Evolutionary conservation across 2,797 vertebrate species (phyloP).

Genomic region (Phalloptychus januarius): DNA sequence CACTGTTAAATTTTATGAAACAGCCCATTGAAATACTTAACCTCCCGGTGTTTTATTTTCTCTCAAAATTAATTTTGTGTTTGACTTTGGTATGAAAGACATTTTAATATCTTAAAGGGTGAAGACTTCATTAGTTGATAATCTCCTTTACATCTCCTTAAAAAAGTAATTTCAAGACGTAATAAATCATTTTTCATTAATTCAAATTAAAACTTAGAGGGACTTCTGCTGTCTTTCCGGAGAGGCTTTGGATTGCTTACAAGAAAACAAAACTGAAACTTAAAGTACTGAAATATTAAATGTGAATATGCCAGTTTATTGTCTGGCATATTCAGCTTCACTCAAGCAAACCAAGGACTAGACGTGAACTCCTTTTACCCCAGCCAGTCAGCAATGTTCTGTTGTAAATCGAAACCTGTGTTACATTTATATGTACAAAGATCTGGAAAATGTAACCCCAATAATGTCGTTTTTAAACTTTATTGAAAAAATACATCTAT

Average conservation of each 20-base stretch:
- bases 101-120: slow-evolving; percentile 35
- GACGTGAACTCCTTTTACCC: neutral
- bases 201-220: slow-evolving; percentile 2
- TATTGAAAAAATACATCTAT: neutral
- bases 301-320: neutral
- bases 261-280: slow-evolving; percentile 1
- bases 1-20: slow-evolving; percentile 11
- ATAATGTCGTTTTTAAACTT: neutral
- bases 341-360: neutral
- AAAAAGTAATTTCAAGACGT: slow-evolving; percentile 39
- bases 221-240: slow-evolving; percentile 4
- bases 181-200: slow-evolving; percentile 10
- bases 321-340: neutral
- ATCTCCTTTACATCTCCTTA: slow-evolving; percentile 17
- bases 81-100: slow-evolving; percentile 34
- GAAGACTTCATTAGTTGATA: slow-evolving; percentile 42
- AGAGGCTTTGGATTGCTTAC: neutral
- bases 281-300: neutral
- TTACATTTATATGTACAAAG: neutral
- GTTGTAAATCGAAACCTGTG: neutral
- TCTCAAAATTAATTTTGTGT: slow-evolving; percentile 23
- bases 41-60: slow-evolving; percentile 3
- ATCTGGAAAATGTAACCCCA: neutral
- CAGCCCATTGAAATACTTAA: neutral
- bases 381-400: neutral